These are phyloP conservation scores for Mionectes macconnelli DNA, from an alignment of 2,113 vertebrate genomes.

Conservation along the genomic window DNA sequence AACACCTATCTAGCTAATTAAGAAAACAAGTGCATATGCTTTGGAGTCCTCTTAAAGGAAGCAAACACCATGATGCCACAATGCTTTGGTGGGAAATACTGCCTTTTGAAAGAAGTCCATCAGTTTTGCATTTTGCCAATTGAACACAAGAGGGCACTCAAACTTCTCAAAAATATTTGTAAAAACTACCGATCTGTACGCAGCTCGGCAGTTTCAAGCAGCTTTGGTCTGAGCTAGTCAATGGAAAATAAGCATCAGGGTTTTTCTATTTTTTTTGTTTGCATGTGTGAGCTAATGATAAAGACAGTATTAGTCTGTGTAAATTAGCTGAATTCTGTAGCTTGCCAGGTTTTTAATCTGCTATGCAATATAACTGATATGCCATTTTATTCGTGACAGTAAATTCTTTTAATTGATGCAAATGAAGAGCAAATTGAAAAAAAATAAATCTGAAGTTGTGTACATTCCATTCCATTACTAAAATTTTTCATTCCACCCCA, in stretches of 20 bases:
- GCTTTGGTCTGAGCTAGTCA: not conserved
- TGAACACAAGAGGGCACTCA: slow-evolving; percentile 61
- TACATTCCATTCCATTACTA: not conserved
- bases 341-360: not conserved
- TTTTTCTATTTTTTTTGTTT: not conserved
- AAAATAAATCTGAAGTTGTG: not conserved
- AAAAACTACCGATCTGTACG: fast-evolving
- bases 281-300: not conserved
- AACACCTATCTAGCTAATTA: not conserved
- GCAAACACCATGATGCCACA: not conserved
- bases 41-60: not conserved
- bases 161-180: not conserved
- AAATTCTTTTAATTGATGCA: not conserved
- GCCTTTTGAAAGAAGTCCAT: not conserved
- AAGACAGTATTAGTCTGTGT: not conserved
- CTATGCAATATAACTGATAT: not conserved
- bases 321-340: not conserved
- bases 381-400: not conserved
- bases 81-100: fast-evolving
- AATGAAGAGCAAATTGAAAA: not conserved
- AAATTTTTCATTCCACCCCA: not conserved
- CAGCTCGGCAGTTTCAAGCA: not conserved
- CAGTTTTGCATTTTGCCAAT: not conserved
- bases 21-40: not conserved
- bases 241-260: not conserved